phyloP scores from a whole-genome alignment of 2,797 vertebrate genomes.

The Gastrophryne carolinensis region DNA sequence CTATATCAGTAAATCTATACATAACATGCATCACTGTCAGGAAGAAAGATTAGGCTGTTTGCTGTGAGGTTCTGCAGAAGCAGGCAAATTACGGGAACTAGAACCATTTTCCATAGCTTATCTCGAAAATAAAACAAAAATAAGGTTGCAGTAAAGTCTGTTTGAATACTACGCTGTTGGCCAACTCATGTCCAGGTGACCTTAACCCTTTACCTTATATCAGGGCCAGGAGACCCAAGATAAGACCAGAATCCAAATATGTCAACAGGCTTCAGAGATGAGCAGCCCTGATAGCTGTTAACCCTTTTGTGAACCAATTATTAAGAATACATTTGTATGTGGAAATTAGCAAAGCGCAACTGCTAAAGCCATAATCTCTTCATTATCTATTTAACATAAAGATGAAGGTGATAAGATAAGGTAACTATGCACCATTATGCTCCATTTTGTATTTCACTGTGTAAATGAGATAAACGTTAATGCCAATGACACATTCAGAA shows the following conservation, averaged over 20 bases:
- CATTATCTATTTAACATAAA: too few species aligned
- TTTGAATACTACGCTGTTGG: constrained; percentile 23
- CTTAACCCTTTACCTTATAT: constrained; percentile 33
- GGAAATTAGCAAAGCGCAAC: too few species aligned
- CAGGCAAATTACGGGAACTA: not conserved
- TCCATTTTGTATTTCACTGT: too few species aligned
- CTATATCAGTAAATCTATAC: too few species aligned
- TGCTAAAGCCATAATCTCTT: too few species aligned
- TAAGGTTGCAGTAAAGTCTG: not conserved
- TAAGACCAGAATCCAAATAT: constrained; percentile 14
- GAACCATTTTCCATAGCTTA: constrained; percentile 19
- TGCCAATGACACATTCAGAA: too few species aligned
- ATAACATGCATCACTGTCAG: too few species aligned
- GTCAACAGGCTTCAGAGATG: constrained; percentile 29
- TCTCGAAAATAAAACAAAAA: not conserved
- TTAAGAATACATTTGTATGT: too few species aligned
- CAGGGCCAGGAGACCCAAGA: constrained; percentile 31
- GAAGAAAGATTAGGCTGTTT: not conserved
- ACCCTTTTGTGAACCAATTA: not conserved
- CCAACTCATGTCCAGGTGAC: constrained; percentile 30
- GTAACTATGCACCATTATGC: too few species aligned
- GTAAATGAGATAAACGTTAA: too few species aligned
- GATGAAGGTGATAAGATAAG: too few species aligned
- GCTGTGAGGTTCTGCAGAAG: not conserved
- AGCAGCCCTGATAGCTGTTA: not conserved